phyloP scores from a whole-genome alignment of 2,113 vertebrate species.

The Clarias magur region DNA sequence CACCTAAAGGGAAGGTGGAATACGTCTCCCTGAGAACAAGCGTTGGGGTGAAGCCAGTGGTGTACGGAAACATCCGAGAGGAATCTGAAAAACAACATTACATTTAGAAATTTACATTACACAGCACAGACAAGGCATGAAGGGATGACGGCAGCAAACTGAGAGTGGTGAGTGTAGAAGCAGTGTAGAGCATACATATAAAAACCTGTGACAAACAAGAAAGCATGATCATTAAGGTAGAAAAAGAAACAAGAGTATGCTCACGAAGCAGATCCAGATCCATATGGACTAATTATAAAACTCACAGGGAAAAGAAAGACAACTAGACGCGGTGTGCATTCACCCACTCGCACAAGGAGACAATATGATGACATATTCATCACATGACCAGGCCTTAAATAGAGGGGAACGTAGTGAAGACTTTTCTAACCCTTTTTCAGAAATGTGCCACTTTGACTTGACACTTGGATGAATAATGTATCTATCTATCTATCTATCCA shows the following conservation, averaged over 20 bases:
- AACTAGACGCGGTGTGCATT: background rate
- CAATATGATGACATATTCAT: background rate
- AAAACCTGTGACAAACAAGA: no score
- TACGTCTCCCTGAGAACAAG: constrained; percentile 37
- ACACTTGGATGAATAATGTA: no score
- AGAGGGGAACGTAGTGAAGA: background rate
- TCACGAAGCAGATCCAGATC: background rate
- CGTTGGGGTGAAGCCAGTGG: background rate
- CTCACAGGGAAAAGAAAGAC: no score
- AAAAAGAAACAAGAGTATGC: no score
- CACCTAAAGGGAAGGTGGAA: constrained; percentile 47
- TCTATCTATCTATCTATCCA: no score
- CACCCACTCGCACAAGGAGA: background rate
- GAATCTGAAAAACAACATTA: constrained; percentile 31
- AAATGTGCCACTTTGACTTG: background rate
- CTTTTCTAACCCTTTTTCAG: background rate
- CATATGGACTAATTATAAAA: background rate
- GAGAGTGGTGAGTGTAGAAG: no score
- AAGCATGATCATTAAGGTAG: no score
- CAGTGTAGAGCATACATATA: no score
- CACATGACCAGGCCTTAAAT: background rate
- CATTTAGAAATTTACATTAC: no score
- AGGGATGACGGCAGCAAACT: no score
- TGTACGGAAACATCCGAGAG: constrained; percentile 1
- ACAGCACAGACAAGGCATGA: no score